Percentiles rank a stretch among this genome's conserved stretches.
Evolutionary conservation across 1,140 invertebrate genomes (phyloP).

Genomic region (Trigoniulus corallinus): DNA sequence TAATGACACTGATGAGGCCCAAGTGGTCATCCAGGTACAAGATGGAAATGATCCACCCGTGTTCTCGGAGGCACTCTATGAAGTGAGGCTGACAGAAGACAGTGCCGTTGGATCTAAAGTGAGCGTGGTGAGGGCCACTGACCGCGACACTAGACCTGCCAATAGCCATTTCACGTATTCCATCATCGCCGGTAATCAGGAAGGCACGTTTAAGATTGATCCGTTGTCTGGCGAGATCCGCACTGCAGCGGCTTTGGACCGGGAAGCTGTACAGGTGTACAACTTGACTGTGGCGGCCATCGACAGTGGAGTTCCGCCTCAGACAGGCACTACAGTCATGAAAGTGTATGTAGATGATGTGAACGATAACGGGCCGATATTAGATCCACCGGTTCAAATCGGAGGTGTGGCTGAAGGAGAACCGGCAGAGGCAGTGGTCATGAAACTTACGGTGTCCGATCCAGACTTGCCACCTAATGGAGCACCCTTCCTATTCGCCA

Average conservation of each 20-base stretch:
- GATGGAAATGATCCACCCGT: slow-evolving; percentile 92
- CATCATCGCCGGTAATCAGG: slow-evolving; percentile 65
- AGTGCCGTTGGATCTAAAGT: slow-evolving; percentile 51
- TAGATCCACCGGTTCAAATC: slow-evolving; percentile 46
- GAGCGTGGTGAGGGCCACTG: slow-evolving; percentile 61
- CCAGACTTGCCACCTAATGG: slow-evolving; percentile 80
- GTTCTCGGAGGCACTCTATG: slow-evolving; percentile 58
- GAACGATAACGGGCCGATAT: slow-evolving; percentile 83
- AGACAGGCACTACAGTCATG: slow-evolving; percentile 70
- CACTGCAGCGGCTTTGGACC: slow-evolving; percentile 45
- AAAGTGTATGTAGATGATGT: slow-evolving; percentile 61
- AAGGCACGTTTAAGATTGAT: slow-evolving; percentile 75
- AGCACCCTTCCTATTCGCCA: slow-evolving; percentile 65
- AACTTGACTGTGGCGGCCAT: slow-evolving; percentile 73
- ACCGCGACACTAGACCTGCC: slow-evolving; percentile 76
- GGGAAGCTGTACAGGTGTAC: slow-evolving; percentile 59
- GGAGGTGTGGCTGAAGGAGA: slow-evolving; percentile 77
- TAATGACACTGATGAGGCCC: slow-evolving; percentile 88
- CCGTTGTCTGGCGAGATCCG: slow-evolving; percentile 66
- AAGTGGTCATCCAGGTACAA: slow-evolving; percentile 80
- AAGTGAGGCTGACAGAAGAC: slow-evolving; percentile 58
- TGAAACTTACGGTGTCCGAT: slow-evolving; percentile 68
- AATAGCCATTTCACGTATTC: slow-evolving; percentile 87
- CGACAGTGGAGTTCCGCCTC: slow-evolving; percentile 67
- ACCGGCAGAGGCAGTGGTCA: slow-evolving; percentile 61